Evolutionary conservation across 2,888 invertebrate genomes (phyloP), one percentile per base, ranked within the genome.

Genomic region (Caprella mutica): DNA sequence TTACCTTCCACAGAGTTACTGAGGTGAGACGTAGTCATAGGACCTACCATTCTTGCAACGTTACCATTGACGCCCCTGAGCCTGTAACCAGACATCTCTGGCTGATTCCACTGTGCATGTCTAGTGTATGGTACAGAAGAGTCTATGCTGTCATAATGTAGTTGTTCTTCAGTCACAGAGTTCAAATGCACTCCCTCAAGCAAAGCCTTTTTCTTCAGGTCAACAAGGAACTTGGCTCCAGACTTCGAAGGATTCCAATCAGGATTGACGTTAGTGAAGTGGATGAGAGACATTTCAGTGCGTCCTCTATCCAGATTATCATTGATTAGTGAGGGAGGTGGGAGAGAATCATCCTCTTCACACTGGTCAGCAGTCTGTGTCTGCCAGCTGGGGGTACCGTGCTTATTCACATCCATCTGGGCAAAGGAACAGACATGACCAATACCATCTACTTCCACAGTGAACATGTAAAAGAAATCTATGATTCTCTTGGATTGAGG

Each of bases 271-370:
- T 88, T 80, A 1, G 87, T 87, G 73, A 99, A 99, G 72, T 97
- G 94, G 65, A 98, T 82, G 40, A 98, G 76, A 0, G 96, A 97
- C 67, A 99, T 73, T 73, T 98, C 98, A 0, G 91, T 91, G 76
- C 98, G 98, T 14, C 97, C 97, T 69, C 89, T 85, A 70, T 90
- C 89, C n/a, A n/a, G n/a, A n/a, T n/a, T n/a, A n/a, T n/a, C n/a
- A n/a, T n/a, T n/a, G n/a, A n/a, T n/a, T n/a, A n/a, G n/a, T n/a
- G n/a, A n/a, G 1, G 48, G 19, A 3, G 44, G 27, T 17, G 48
- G 40, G 9, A 42, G 44, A 23, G 51, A 29, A 17, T 39, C 53
- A 23, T 48, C 55, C 12, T 29, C 53, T n/a, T 53, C 55, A n/a
- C 33, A 35, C 8, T 58, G 51, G 27, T 26, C 46, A 44, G 35